Evolutionary conservation across 2,113 vertebrate species (phyloP).

Genomic region (Gymnobelideus leadbeateri): DNA sequence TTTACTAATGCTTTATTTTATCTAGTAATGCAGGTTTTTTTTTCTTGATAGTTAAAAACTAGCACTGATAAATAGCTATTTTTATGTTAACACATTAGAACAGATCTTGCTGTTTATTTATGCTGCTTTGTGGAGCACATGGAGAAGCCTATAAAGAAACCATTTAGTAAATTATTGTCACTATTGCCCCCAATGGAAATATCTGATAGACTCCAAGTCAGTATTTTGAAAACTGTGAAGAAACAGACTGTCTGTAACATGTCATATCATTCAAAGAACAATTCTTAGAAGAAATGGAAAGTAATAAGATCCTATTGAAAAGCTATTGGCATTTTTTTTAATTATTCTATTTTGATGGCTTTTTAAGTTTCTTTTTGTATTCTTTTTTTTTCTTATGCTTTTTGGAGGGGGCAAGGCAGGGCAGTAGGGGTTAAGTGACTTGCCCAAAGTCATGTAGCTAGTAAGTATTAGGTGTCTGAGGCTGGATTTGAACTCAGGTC

Average conservation of each 20-base stretch:
- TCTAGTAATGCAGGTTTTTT: neutral
- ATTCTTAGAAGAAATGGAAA: neutral
- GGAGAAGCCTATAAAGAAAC: neutral
- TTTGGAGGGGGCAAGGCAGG: too few species aligned
- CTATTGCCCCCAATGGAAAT: neutral
- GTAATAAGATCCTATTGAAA: neutral
- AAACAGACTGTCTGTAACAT: neutral
- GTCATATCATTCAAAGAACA: neutral
- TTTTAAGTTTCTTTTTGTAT: neutral
- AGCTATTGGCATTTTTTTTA: neutral
- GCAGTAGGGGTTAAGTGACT: too few species aligned
- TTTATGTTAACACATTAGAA: neutral
- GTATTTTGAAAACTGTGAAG: neutral
- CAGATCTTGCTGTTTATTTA: neutral
- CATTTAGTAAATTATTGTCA: neutral
- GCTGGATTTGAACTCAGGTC: too few species aligned
- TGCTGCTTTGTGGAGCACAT: neutral
- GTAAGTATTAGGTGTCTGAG: too few species aligned
- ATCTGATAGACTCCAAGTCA: neutral
- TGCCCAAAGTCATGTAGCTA: too few species aligned
- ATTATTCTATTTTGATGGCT: neutral
- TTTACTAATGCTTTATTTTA: neutral
- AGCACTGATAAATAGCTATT: neutral
- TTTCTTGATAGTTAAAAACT: neutral
- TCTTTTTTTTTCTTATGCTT: neutral